phyloP scores from a whole-genome alignment of 2,113 vertebrate genomes.

The Apistogramma diplotaenia region DNA sequence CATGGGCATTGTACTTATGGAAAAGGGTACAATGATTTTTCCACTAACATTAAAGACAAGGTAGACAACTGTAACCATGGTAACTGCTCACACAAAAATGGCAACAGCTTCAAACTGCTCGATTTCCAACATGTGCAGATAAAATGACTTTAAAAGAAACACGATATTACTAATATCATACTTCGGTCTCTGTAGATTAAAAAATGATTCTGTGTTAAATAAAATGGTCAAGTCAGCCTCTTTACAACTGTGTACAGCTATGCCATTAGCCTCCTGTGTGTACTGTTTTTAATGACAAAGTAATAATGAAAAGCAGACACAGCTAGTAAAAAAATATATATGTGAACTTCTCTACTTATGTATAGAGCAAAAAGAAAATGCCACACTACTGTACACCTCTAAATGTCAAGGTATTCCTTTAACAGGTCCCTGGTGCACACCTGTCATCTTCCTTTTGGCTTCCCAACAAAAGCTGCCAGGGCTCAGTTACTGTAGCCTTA shows the following conservation, averaged over 20 bases:
- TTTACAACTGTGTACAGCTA: not conserved
- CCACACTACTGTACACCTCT: conserved; percentile 21
- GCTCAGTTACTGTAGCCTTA: conserved; percentile 30
- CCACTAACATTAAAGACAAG: not conserved
- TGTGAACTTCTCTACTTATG: not conserved
- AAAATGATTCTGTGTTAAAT: not conserved
- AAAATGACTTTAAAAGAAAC: not conserved
- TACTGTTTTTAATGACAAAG: conserved; percentile 30
- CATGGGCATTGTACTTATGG: not conserved
- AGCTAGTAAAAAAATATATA: conserved; percentile 8
- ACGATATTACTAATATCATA: not conserved
- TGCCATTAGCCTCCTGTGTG: conserved; percentile 16
- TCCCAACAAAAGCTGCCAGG: conserved; percentile 48
- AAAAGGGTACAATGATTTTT: not conserved
- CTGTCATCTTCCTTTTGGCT: conserved; percentile 57
- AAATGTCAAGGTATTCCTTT: conserved; percentile 56
- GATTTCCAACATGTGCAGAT: not conserved
- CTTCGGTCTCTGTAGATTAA: not conserved
- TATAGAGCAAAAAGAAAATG: conserved; percentile 28
- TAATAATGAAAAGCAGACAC: conserved; percentile 14
- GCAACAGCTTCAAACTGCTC: not conserved
- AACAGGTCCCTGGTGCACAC: conserved; percentile 61
- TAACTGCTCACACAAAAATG: not conserved
- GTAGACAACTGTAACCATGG: not conserved
- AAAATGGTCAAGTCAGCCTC: not conserved